A percentile compares a stretch with the other conserved stretches of the same genome.
phyloP scores from a whole-genome alignment of 2,797 vertebrate species.

The Sparus aurata region DNA sequence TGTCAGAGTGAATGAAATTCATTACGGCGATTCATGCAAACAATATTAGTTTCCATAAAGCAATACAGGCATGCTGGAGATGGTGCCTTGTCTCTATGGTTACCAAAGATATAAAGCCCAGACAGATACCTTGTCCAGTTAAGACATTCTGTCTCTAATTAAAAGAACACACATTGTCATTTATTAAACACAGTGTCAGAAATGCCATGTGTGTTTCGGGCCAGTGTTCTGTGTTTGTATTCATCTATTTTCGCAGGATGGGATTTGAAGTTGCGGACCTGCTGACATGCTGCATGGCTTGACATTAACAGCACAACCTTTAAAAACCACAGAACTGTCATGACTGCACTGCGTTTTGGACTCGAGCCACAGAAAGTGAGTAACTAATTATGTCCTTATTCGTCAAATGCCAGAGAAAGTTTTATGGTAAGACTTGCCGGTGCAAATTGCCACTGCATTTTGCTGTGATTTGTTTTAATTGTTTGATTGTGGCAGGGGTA shows the following conservation, averaged over 20 bases:
- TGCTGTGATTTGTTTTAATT: neutral
- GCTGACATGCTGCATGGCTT: neutral
- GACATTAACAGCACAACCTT: constrained; percentile 20
- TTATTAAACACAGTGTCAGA: neutral
- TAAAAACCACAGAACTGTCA: neutral
- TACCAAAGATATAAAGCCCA: constrained; percentile 24
- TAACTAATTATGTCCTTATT: neutral
- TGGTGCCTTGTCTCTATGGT: constrained; percentile 34
- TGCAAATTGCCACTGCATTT: neutral
- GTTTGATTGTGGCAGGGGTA: neutral
- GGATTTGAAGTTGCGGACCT: constrained; percentile 5
- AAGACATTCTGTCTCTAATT: neutral
- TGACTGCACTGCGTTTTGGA: neutral
- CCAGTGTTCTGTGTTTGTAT: neutral
- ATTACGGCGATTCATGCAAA: constrained; percentile 44
- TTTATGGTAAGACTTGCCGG: neutral
- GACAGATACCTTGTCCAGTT: neutral
- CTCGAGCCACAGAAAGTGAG: neutral
- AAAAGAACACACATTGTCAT: neutral
- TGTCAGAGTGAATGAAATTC: constrained; percentile 59
- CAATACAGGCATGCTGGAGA: constrained; percentile 24
- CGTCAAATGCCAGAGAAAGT: neutral
- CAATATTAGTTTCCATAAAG: constrained; percentile 53
- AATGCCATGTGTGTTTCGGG: neutral
- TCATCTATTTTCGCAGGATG: neutral